Conservation (phyloP, 2,797 vertebrate genomes). For the Sebastes trivittatus region DNA sequence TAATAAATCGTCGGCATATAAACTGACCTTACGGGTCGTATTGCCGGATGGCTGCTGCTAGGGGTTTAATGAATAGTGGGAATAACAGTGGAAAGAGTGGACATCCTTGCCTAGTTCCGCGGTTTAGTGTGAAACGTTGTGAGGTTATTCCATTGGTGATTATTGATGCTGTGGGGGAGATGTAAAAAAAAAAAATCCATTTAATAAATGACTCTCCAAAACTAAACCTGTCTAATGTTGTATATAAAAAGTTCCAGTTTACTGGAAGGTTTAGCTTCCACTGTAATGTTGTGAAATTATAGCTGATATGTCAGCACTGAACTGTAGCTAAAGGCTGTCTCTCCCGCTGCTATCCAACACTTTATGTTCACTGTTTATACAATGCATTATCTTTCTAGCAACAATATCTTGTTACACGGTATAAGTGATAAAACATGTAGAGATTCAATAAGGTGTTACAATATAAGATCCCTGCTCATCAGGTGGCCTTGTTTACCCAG, state of each 20-base stretch:
- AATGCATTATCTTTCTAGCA: background rate
- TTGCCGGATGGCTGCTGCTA: background rate
- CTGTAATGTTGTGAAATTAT: background rate
- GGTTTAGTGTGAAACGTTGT: background rate
- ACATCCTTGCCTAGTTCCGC: background rate
- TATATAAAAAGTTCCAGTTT: background rate
- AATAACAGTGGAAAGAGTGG: background rate
- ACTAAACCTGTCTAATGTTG: background rate
- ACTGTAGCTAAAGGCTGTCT: background rate
- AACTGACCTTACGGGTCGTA: background rate
- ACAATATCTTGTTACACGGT: background rate
- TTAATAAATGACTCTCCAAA: background rate
- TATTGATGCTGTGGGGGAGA: fast-evolving
- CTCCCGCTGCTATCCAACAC: background rate
- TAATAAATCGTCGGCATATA: background rate
- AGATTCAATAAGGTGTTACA: constrained; percentile 5
- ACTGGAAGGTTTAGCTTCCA: background rate
- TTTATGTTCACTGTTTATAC: background rate
- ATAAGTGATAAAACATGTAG: constrained; percentile 19
- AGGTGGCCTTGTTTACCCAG: constrained; percentile 34
- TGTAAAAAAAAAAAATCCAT: background rate
- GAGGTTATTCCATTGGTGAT: background rate
- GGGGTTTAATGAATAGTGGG: background rate
- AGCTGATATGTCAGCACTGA: constrained; percentile 1
- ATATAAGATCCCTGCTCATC: constrained; percentile 13